A percentile compares a stretch with the other conserved stretches of the same genome.
Evolutionary conservation across 2,888 invertebrate species (phyloP).

Genomic region (Ligdia adustata): DNA sequence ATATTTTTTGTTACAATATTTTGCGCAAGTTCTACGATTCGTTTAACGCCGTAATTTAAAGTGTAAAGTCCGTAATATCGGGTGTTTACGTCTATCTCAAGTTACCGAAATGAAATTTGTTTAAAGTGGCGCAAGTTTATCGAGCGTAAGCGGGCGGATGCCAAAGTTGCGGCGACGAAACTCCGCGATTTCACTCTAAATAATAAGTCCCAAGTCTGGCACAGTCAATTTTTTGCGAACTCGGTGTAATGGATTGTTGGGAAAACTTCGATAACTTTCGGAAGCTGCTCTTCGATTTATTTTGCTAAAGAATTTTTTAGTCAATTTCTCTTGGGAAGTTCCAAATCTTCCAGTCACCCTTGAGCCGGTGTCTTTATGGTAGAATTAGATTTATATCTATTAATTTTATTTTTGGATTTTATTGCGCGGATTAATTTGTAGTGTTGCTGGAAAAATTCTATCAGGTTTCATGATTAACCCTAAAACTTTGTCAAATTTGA

Average conservation of each 20-base stretch:
- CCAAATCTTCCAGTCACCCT: slow-evolving; percentile 77
- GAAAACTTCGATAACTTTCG: slow-evolving; percentile 81
- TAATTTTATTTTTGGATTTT: slow-evolving; percentile 29
- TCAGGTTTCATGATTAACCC: too few relatives aligned
- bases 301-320: slow-evolving; percentile 80
- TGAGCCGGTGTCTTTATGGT: slow-evolving; percentile 55
- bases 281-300: slow-evolving; percentile 81
- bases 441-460: too few relatives aligned
- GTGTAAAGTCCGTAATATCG: slow-evolving; percentile 1
- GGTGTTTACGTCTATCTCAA: slow-evolving; percentile 19
- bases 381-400: slow-evolving; percentile 45
- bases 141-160: slow-evolving; percentile 50
- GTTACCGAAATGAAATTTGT: slow-evolving; percentile 36
- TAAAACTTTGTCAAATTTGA: too few relatives aligned
- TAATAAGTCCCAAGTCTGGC: slow-evolving; percentile 73
- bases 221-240: slow-evolving; percentile 79
- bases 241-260: slow-evolving; percentile 83
- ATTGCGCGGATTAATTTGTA: slow-evolving; percentile 22
- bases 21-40: background rate
- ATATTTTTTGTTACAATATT: slow-evolving; percentile 5
- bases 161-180: slow-evolving; percentile 68
- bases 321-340: slow-evolving; percentile 80
- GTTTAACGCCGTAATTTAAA: slow-evolving; percentile 5
- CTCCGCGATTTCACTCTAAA: slow-evolving; percentile 80
- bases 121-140: slow-evolving; percentile 46